Evolutionary conservation across 2,797 vertebrate species (phyloP), one percentile per base, ranked within the genome.

Genomic region (Tamandua tetradactyla): DNA sequence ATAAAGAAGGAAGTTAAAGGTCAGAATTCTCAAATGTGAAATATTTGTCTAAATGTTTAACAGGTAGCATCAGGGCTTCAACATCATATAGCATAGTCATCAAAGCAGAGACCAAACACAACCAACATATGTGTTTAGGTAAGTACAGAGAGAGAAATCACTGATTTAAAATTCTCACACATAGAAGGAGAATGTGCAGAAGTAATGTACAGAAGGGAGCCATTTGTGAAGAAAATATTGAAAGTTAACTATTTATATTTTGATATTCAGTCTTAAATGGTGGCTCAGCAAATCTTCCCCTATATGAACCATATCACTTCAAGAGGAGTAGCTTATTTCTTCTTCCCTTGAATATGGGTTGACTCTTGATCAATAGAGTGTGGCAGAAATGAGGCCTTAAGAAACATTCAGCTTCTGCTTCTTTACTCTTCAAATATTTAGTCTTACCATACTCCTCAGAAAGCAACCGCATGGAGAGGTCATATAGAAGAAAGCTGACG

Each of bases 11-110:
- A 79, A 40, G 17, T 59, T 75, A 81, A 23, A 62, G 30, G 22
- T 74, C 37, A 52, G 75, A 69, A 82, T 76, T 27, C 55, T 95
- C 78, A 74, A 81, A 40, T 71, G 32, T 88, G 23, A 37, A 94
- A 64, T 55, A 75, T 37, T 61, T 44, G 52, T 40, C 59, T 74
- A 71, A 30, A 27, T 64, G 40, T 79, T 71, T 79, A 79, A 74
- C 7, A 84, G 57, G 61, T n/a, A 47, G 23, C 1, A 59, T 80
- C 10, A 74, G 5, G 59, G 52, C 49, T 80, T 89, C 66, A 37
- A 59, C 59, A 80, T 47, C 13, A 85, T 47, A 23, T 61, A 66
- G 59, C 80, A 89, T 68, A 89, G 74, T 62, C 37, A 85, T 55
- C 20, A 44, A 55, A 69, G 52, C 25, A 86, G 55, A 92, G 74